Base-by-base conservation (phyloP, 1,140 invertebrate species). In the Megathymus violae region DNA sequence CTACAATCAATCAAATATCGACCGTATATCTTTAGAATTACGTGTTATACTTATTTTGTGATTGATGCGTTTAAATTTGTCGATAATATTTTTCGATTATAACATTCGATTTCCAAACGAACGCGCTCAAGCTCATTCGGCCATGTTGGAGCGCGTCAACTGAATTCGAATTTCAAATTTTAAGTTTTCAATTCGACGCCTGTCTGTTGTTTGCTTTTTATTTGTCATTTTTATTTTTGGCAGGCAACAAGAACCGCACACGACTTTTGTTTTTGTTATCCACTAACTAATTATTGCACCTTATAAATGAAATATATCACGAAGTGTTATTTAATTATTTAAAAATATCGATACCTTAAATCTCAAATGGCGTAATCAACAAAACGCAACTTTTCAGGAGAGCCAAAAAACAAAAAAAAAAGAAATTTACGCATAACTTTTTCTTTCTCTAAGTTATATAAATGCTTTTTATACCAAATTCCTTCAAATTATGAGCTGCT, bases 101-200 rank as follows among this genome's bases (percentile, higher is more conserved):
- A 69, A 61, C 67, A 67, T 78, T 74, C 64, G 71, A 76, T 82
- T 80, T 83, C 67, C 74, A 69, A 64, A 69, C 61, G 79, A 79
- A 85, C 82, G 80, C 82, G 77, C 64, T 60, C 50, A 41, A 44
- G 71, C 52, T 43, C 71, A 69, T 68, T 74, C 69, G 60, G 65
- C 69, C 70, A 59, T 78, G 72, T 67, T 80, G 60, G 67, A 67
- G n/a, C n/a, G 64, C 69, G 67, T 80, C 76, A 74, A 74, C 76
- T 67, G 69, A 64, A 75, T 75, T 78, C 68, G 47, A 78, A 73
- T 62, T 80, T 75, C 34, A 76, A 73, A 74, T 74, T 71, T 61
- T 60, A 64, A 71, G 56, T 62, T 78, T 71, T 82, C 74, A 78
- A 80, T 78, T 82, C 64, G 64, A 71, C 69, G 67, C 59, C 62